Conservation (phyloP, 2,888 invertebrate species). For the Synanthedon tipuliformis region DNA sequence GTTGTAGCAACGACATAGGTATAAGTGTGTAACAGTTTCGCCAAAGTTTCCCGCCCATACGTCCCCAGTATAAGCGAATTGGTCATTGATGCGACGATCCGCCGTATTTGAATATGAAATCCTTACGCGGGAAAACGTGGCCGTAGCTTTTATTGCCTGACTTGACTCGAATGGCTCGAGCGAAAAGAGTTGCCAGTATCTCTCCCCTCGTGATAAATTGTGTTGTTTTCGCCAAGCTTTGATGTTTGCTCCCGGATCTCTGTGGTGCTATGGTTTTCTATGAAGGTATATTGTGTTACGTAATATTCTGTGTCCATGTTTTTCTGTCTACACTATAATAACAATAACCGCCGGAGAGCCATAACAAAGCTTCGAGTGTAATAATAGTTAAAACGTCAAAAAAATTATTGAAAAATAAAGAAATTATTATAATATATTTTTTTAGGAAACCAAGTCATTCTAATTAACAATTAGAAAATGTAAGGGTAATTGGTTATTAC, state of each 20-base stretch:
- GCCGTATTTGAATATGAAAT: conserved; percentile 59
- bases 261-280: conserved; percentile 4
- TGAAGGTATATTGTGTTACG: conserved; percentile 10
- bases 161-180: conserved; percentile 24
- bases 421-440: too few species aligned
- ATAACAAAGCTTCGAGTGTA: too few species aligned
- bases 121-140: conserved; percentile 24
- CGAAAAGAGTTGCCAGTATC: conserved; percentile 40
- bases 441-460: too few species aligned
- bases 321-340: too few species aligned
- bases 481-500: too few species aligned
- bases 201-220: conserved; percentile 62
- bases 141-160: conserved; percentile 54
- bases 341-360: too few species aligned
- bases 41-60: conserved; percentile 24
- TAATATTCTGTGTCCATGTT: conserved; percentile 38
- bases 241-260: conserved; percentile 41
- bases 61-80: conserved; percentile 48
- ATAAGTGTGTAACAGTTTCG: conserved; percentile 33
- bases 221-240: conserved; percentile 61
- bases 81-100: conserved; percentile 40
- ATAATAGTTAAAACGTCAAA: too few species aligned
- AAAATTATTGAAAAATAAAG: too few species aligned
- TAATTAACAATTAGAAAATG: too few species aligned
- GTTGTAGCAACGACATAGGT: conserved; percentile 45